Evolutionary conservation across 2,797 vertebrate species (phyloP).

Genomic region (Trichosurus vulpecula): DNA sequence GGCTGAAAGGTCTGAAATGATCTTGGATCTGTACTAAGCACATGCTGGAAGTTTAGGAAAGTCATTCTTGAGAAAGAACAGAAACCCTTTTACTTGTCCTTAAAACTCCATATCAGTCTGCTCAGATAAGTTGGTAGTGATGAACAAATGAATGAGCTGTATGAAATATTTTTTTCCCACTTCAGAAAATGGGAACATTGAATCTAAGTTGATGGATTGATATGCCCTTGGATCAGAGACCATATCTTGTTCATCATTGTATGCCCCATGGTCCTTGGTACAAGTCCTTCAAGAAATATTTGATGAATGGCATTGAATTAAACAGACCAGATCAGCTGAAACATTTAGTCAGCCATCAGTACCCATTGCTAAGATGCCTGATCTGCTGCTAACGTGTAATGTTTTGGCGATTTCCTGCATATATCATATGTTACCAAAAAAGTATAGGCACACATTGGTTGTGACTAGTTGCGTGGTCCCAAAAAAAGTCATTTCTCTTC

Average conservation of each 20-base stretch:
- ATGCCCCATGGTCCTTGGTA: neutral
- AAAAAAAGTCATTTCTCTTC: neutral
- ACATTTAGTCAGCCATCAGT: neutral
- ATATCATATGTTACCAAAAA: neutral
- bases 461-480: too few species aligned
- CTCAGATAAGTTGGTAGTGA: neutral
- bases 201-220: conserved; percentile 31
- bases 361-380: neutral
- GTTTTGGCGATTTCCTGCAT: neutral
- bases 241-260: neutral
- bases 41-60: conserved; percentile 9
- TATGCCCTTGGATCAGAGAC: neutral
- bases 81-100: neutral
- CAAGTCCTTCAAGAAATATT: neutral
- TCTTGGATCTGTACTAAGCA: neutral
- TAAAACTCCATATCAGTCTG: neutral
- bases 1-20: conserved; percentile 41
- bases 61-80: neutral
- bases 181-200: neutral
- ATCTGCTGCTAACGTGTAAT: neutral
- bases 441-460: neutral
- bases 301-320: neutral
- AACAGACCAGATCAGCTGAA: neutral
- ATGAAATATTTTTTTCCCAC: conserved; percentile 24
- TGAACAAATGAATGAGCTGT: neutral